Conservation (phyloP, 92 coral and sea anemone genomes). For the Chrysogorgia sp. region DNA sequence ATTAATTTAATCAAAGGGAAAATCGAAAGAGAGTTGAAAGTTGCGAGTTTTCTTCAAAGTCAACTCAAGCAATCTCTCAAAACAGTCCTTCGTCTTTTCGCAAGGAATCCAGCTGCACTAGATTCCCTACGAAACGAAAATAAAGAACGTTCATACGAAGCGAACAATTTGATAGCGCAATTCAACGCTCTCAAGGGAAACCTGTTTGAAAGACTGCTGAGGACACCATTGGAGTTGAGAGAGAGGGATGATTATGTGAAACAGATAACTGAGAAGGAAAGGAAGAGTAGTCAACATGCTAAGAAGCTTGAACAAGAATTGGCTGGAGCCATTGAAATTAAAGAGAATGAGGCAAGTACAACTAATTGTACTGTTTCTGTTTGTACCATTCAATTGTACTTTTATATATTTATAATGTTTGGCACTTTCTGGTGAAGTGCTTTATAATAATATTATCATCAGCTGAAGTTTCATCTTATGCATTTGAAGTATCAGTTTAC, state of each 20-base stretch:
- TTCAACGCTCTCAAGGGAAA: conserved; percentile 71
- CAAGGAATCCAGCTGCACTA: conserved; percentile 82
- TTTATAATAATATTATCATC: no score
- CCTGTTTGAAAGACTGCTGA: conserved; percentile 80
- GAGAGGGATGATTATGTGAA: conserved; percentile 79
- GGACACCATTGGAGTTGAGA: conserved; percentile 83
- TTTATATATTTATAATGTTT: background rate
- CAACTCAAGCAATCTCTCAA: conserved; percentile 78
- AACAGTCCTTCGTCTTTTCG: conserved; percentile 81
- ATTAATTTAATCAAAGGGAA: conserved; percentile 54
- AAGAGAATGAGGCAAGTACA: conserved; percentile 84
- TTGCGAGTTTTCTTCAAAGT: conserved; percentile 53
- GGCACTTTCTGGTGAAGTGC: no score
- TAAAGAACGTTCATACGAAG: conserved; percentile 76
- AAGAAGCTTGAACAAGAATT: conserved; percentile 79
- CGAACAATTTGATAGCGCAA: conserved; percentile 77
- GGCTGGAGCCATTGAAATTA: conserved; percentile 80
- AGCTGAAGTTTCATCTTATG: no score
- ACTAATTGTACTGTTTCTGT: conserved; percentile 1
- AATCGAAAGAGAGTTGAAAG: conserved; percentile 42
- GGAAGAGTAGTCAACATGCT: conserved; percentile 79
- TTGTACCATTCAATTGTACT: no score
- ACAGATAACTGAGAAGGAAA: conserved; percentile 77
- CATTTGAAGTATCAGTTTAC: no score
- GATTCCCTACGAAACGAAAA: conserved; percentile 69